Conservation (phyloP, 2,113 vertebrate species). For the Paratilapia polleni region DNA sequence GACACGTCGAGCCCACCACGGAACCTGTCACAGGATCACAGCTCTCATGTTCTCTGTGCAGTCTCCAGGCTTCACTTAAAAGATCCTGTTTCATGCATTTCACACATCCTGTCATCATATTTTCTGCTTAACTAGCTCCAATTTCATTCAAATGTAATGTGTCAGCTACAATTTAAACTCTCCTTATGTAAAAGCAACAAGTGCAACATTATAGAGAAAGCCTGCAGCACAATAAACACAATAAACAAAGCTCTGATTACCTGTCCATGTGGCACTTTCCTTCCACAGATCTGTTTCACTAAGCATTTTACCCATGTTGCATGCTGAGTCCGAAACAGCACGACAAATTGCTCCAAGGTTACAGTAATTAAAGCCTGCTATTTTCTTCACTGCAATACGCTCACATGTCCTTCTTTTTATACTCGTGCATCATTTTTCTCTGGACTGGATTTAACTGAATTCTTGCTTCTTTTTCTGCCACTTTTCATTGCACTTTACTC, state of each 20-base stretch:
- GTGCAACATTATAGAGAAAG: constrained; percentile 16
- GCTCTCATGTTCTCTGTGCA: neutral
- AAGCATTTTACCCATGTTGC: constrained; percentile 30
- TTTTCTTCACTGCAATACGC: neutral
- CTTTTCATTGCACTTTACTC: neutral
- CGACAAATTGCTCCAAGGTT: constrained; percentile 41
- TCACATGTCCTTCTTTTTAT: neutral
- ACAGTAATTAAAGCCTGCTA: constrained; percentile 26
- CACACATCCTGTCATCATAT: neutral
- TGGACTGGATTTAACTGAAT: neutral
- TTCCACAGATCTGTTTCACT: constrained; percentile 28
- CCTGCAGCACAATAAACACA: neutral
- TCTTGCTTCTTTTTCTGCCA: neutral
- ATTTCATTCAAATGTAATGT: neutral
- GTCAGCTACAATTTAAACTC: neutral
- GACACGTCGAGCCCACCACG: constrained; percentile 94
- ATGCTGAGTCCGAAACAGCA: constrained; percentile 28
- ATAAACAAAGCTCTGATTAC: constrained; percentile 29
- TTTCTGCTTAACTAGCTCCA: neutral
- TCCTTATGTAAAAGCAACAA: constrained; percentile 2
- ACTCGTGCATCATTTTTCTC: neutral
- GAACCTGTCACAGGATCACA: constrained; percentile 81
- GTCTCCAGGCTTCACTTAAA: neutral
- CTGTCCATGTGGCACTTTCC: constrained; percentile 30
- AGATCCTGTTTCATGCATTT: neutral